Evolutionary conservation across 2,888 invertebrate species (phyloP).

Genomic region (Pammene fasciana): DNA sequence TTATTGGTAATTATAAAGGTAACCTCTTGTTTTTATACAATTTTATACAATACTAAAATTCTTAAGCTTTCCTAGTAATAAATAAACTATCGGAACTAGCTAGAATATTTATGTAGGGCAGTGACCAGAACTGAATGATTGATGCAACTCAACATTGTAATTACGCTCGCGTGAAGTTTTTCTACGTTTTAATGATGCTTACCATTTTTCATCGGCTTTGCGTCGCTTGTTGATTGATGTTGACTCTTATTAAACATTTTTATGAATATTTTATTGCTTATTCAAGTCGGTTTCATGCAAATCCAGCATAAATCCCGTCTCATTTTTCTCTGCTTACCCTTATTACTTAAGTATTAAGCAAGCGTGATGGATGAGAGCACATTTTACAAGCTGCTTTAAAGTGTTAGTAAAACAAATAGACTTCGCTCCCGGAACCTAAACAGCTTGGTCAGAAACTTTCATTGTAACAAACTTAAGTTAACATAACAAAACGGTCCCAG

Average conservation of each 20-base stretch:
- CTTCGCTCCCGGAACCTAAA: slow-evolving; percentile 56
- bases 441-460: slow-evolving; percentile 65
- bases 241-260: slow-evolving; percentile 64
- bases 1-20: too few species aligned
- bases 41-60: too few species aligned
- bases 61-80: neutral
- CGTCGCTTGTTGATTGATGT: slow-evolving; percentile 69
- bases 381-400: slow-evolving; percentile 21
- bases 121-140: slow-evolving; percentile 55
- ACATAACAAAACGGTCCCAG: slow-evolving; percentile 57
- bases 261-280: slow-evolving; percentile 40
- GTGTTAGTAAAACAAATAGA: slow-evolving; percentile 10
- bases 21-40: too few species aligned
- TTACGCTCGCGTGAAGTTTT: slow-evolving; percentile 64
- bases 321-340: slow-evolving; percentile 25
- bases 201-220: slow-evolving; percentile 68
- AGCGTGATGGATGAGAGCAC: slow-evolving; percentile 21
- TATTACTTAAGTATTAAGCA: slow-evolving; percentile 27
- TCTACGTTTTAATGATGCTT: slow-evolving; percentile 62
- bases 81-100: neutral
- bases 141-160: slow-evolving; percentile 71
- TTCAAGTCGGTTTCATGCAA: slow-evolving; percentile 31
- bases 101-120: neutral
- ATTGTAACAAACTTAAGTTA: slow-evolving; percentile 61
- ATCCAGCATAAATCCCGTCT: slow-evolving; percentile 27